A percentile compares a stretch with the other conserved stretches of the same genome.
Conservation (phyloP, 1,140 invertebrate genomes). For the Wasmannia auropunctata region DNA sequence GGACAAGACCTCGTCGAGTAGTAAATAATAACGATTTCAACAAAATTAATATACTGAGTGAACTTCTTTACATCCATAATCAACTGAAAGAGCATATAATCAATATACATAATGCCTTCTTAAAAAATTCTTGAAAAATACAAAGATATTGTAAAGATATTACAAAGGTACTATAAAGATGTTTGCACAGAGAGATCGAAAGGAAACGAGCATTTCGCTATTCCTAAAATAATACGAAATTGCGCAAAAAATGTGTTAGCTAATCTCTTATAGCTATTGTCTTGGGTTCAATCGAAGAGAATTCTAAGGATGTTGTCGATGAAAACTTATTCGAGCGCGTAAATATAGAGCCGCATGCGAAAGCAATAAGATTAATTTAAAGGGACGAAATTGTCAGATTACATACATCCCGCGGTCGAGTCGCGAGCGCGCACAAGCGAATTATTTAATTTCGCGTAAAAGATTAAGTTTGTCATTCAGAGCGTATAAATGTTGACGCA, state of each 20-base stretch:
- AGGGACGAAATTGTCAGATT: neutral
- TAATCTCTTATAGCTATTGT: neutral
- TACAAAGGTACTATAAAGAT: too few relatives aligned
- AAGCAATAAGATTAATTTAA: neutral
- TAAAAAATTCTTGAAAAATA: neutral
- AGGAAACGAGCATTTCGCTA: neutral
- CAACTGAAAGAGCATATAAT: neutral
- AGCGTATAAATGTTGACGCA: constrained; percentile 19
- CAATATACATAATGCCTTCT: neutral
- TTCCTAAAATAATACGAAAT: neutral
- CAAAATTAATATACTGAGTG: too few relatives aligned
- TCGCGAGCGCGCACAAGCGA: neutral
- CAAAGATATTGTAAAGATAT: neutral
- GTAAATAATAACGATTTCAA: too few relatives aligned
- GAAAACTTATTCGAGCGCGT: neutral
- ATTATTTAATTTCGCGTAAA: constrained; percentile 41
- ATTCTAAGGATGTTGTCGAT: neutral
- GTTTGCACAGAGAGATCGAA: too few relatives aligned
- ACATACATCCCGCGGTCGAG: neutral
- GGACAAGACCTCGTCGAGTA: too few relatives aligned
- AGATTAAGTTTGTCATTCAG: constrained; percentile 28
- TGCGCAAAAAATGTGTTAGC: neutral
- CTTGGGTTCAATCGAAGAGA: neutral
- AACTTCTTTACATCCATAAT: too few relatives aligned
- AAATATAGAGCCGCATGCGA: neutral